Evolutionary conservation across 2,888 invertebrate genomes (phyloP).

Genomic region (Meandrusa payeni): DNA sequence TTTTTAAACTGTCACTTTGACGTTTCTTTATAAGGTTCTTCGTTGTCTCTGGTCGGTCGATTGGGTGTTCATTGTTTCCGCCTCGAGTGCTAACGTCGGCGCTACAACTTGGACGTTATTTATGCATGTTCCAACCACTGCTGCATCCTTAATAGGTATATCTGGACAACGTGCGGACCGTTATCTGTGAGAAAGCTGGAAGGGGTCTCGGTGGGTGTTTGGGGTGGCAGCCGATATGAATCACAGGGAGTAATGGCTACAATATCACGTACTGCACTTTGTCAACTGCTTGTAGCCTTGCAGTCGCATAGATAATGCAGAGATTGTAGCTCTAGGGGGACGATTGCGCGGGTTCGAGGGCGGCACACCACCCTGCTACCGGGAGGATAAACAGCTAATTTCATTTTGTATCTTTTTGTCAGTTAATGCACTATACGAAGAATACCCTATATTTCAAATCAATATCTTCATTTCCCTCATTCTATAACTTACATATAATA

Average conservation of each 20-base stretch:
- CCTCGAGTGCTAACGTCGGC: constrained; percentile 33
- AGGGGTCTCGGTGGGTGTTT: constrained; percentile 41
- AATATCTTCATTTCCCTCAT: no score
- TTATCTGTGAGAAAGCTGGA: constrained; percentile 57
- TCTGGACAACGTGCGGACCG: constrained; percentile 58
- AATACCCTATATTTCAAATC: no score
- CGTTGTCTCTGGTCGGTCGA: constrained; percentile 26
- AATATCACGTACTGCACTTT: constrained; percentile 81
- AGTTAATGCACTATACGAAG: no score
- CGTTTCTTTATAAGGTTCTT: constrained; percentile 41
- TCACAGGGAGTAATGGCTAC: constrained; percentile 78
- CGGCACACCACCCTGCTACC: constrained; percentile 29
- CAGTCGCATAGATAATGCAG: constrained; percentile 72
- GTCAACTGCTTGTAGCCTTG: constrained; percentile 77
- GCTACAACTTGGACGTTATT: constrained; percentile 45
- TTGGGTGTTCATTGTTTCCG: constrained; percentile 26
- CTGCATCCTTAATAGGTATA: constrained; percentile 62
- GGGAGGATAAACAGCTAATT: constrained; percentile 3
- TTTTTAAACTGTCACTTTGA: constrained; percentile 59
- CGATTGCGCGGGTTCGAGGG: constrained; percentile 49
- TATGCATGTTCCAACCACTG: constrained; percentile 43
- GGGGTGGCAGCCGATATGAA: constrained; percentile 70
- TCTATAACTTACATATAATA: no score
- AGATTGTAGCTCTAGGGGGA: constrained; percentile 62
- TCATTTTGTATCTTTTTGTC: no score